Conservation (phyloP, 2,888 invertebrate species). For the Ariolimax columbianus region DNA sequence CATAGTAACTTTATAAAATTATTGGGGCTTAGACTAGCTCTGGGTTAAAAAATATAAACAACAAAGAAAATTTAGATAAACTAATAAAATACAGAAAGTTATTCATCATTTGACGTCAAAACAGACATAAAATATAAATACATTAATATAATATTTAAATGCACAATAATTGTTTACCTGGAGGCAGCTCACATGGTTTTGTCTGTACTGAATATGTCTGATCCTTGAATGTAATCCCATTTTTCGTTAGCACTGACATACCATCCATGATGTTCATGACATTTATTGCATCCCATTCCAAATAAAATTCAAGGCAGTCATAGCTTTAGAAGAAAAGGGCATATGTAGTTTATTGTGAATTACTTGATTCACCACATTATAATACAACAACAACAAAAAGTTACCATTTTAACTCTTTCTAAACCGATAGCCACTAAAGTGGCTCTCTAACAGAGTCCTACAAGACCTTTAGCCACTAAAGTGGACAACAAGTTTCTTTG, state of each 20-base stretch:
- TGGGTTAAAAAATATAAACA: too few relatives aligned
- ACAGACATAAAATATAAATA: background rate
- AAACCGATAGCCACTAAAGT: too few relatives aligned
- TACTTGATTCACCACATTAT: background rate
- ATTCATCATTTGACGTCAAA: background rate
- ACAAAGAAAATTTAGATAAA: background rate
- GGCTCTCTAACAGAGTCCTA: too few relatives aligned
- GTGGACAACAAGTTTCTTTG: too few relatives aligned
- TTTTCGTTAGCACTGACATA: background rate
- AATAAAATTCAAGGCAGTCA: constrained; percentile 13
- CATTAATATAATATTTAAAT: background rate
- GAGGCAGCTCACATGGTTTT: background rate
- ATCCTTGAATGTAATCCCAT: background rate
- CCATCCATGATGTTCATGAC: background rate
- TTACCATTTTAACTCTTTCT: too few relatives aligned
- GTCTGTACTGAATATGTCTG: background rate
- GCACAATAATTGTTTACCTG: background rate
- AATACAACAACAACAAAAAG: too few relatives aligned
- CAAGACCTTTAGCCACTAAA: too few relatives aligned
- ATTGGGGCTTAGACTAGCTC: too few relatives aligned
- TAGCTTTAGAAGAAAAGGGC: background rate
- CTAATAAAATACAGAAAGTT: background rate
- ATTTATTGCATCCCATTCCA: constrained; percentile 12
- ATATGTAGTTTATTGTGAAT: background rate
- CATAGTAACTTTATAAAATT: too few relatives aligned